A percentile compares a stretch with the other conserved stretches of the same genome.
phyloP scores from a whole-genome alignment of 2,888 invertebrate genomes.

The Pseudococcus jackbeardsleyi region DNA sequence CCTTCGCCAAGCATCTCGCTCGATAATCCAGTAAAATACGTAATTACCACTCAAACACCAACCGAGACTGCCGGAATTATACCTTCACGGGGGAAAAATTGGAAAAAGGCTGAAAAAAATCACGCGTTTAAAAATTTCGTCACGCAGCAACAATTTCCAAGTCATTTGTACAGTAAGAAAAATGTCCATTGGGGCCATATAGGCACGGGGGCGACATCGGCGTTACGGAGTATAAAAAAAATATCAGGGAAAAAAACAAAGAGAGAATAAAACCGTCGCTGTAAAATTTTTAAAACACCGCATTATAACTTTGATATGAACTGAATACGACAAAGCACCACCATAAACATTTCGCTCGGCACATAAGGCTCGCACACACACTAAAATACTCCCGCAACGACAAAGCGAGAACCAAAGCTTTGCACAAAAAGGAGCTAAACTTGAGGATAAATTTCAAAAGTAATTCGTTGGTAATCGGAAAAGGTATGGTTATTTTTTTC shows the following conservation, averaged over 20 bases:
- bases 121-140: constrained; percentile 6
- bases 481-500: background rate
- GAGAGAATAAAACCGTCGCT: background rate
- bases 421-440: constrained; percentile 15
- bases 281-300: constrained; percentile 1
- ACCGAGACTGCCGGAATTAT: background rate
- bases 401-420: constrained; percentile 4
- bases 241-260: background rate
- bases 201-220: background rate
- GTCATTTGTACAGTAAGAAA: background rate
- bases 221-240: background rate
- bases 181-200: background rate
- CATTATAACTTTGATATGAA: constrained; percentile 2
- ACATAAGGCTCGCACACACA: background rate
- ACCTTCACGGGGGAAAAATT: background rate
- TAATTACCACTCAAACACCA: background rate
- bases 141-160: constrained; percentile 42
- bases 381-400: background rate
- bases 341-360: background rate
- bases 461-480: constrained; percentile 3
- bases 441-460: constrained; percentile 37
- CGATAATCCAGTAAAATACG: background rate
- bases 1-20: background rate
- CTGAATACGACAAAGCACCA: background rate
- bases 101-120: background rate